These are phyloP conservation scores for Amphiprion percula DNA, from an alignment of 2,113 vertebrate genomes.

Conservation along the genomic window DNA sequence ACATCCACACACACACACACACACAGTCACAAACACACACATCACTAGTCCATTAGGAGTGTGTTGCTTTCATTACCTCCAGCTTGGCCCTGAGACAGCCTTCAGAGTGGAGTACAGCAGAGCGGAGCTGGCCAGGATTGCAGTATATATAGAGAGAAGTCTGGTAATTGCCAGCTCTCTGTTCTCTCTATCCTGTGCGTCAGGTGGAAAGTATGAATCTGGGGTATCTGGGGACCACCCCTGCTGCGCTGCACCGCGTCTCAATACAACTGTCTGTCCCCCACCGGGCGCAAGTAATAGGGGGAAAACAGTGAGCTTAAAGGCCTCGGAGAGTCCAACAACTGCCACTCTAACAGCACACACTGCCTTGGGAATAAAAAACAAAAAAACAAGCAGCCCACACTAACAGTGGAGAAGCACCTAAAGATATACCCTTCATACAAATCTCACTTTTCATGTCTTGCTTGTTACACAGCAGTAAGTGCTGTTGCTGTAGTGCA, in stretches of 20 bases:
- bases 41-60: slow-evolving; percentile 79
- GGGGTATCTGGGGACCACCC: slow-evolving; percentile 73
- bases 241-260: slow-evolving; percentile 61
- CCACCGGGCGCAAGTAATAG: slow-evolving; percentile 67
- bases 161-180: slow-evolving; percentile 79
- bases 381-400: slow-evolving; percentile 30
- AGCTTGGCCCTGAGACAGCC: slow-evolving; percentile 77
- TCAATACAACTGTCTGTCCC: slow-evolving; percentile 64
- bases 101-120: slow-evolving; percentile 68
- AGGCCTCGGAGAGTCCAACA: slow-evolving; percentile 69
- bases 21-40: slow-evolving; percentile 44
- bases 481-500: background rate
- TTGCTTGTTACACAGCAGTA: slow-evolving; percentile 32
- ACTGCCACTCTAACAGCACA: slow-evolving; percentile 72
- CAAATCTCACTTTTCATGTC: slow-evolving; percentile 49
- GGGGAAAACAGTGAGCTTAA: slow-evolving; percentile 68
- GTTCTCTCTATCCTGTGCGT: slow-evolving; percentile 72
- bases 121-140: slow-evolving; percentile 61
- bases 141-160: slow-evolving; percentile 69
- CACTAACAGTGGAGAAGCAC: slow-evolving; percentile 36
- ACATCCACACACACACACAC: slow-evolving; percentile 16
- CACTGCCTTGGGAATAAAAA: slow-evolving; percentile 51
- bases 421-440: slow-evolving; percentile 49
- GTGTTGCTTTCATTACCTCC: slow-evolving; percentile 80
- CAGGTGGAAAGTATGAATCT: slow-evolving; percentile 79